Percentiles rank a stretch among this genome's conserved stretches.
These are phyloP conservation scores for Myiopsitta monachus DNA, from an alignment of 2,113 vertebrate species.

Conservation along the genomic window DNA sequence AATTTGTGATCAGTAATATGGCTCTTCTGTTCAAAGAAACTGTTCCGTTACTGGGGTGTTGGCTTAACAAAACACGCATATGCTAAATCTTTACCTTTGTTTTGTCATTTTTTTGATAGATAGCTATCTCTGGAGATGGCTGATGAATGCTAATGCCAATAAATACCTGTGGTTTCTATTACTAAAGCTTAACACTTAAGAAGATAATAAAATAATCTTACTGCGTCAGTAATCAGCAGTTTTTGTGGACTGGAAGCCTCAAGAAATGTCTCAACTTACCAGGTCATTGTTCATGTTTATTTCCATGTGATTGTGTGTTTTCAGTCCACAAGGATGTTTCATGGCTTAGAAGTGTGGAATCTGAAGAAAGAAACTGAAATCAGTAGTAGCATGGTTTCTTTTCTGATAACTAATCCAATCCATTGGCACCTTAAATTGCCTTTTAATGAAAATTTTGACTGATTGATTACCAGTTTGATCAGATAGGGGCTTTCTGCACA, in stretches of 20 bases:
- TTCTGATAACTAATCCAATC: background rate
- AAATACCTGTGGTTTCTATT: conserved; percentile 46
- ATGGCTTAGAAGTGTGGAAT: background rate
- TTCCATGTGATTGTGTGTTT: background rate
- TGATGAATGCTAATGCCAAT: background rate
- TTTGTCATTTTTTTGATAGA: conserved; percentile 30
- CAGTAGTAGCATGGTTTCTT: background rate
- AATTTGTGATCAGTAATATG: background rate
- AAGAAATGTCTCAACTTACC: background rate
- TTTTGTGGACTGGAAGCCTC: background rate
- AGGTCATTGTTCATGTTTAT: background rate
- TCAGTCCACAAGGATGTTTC: background rate
- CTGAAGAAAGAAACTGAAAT: background rate
- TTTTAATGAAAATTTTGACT: conserved; percentile 4
- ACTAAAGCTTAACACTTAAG: background rate
- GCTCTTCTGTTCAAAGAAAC: conserved; percentile 35
- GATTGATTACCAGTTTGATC: conserved; percentile 8
- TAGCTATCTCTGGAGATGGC: conserved; percentile 1
- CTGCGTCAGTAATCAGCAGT: background rate
- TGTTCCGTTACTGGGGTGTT: conserved; percentile 35
- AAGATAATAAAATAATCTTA: background rate
- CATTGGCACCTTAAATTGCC: background rate
- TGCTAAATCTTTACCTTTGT: background rate
- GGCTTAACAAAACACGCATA: conserved; percentile 29
- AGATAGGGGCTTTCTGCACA: background rate